A percentile compares a stretch with the other conserved stretches of the same genome.
Conservation (phyloP, 2,797 vertebrate species). For the Eremophila alpestris region DNA sequence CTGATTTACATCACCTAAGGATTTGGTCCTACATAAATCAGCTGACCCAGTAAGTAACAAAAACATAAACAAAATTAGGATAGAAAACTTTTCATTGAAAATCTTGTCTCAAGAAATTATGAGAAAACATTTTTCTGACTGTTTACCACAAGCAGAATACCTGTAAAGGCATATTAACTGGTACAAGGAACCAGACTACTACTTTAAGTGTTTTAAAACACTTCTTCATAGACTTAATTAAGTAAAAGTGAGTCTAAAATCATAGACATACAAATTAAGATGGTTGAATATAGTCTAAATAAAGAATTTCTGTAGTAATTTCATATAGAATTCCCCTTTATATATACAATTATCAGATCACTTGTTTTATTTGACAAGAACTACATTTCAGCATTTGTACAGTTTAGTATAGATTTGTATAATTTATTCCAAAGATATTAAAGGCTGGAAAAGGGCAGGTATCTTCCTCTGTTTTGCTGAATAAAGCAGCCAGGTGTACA, state of each 20-base stretch:
- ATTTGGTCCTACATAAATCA: background rate
- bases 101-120: background rate
- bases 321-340: background rate
- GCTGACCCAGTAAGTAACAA: background rate
- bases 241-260: background rate
- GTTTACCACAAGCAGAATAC: background rate
- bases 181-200: background rate
- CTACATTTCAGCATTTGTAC: background rate
- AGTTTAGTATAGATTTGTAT: background rate
- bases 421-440: background rate
- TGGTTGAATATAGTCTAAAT: background rate
- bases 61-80: background rate
- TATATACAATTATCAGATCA: background rate
- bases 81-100: background rate
- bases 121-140: background rate
- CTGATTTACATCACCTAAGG: background rate
- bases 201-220: background rate
- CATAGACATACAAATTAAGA: background rate
- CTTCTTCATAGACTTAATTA: background rate
- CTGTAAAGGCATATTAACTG: background rate
- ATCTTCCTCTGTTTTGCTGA: background rate
- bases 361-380: background rate
- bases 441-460: background rate
- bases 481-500: background rate
- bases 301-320: background rate